phyloP scores from a whole-genome alignment of 2,888 invertebrate species.

The Drymonia ruficornis region DNA sequence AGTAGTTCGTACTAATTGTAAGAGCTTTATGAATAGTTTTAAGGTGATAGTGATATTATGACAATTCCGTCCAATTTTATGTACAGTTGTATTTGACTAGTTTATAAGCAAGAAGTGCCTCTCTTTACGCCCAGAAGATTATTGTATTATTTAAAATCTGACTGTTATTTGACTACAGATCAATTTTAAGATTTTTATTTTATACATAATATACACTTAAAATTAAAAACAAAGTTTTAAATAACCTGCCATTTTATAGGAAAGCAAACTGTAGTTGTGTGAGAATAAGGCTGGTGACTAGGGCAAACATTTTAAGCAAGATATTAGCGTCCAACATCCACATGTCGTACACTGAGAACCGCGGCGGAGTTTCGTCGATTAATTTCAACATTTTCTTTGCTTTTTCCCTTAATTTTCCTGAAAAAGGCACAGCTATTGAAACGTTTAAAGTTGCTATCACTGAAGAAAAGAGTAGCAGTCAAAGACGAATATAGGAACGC shows the following conservation, averaged over 20 bases:
- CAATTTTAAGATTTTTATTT: not conserved
- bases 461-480: too few relatives aligned
- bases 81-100: not conserved
- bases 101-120: not conserved
- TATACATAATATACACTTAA: too few relatives aligned
- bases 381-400: conserved; percentile 62
- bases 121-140: not conserved
- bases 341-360: conserved; percentile 53
- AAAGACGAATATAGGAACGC: too few relatives aligned
- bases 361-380: conserved; percentile 59
- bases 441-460: too few relatives aligned
- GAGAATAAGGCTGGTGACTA: conserved; percentile 46
- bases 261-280: conserved; percentile 51
- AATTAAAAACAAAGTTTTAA: too few relatives aligned
- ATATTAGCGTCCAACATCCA: conserved; percentile 48
- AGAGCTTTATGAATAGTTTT: not conserved
- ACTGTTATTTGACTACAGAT: not conserved
- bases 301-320: conserved; percentile 41
- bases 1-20: not conserved
- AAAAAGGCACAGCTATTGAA: conserved; percentile 21
- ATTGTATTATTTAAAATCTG: not conserved
- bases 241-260: conserved; percentile 26
- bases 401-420: conserved; percentile 63
- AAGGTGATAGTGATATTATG: conserved; percentile 1
- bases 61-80: conserved; percentile 3